Base-by-base conservation (phyloP, 2,797 vertebrate genomes). In the Catostomus latipinnis region DNA sequence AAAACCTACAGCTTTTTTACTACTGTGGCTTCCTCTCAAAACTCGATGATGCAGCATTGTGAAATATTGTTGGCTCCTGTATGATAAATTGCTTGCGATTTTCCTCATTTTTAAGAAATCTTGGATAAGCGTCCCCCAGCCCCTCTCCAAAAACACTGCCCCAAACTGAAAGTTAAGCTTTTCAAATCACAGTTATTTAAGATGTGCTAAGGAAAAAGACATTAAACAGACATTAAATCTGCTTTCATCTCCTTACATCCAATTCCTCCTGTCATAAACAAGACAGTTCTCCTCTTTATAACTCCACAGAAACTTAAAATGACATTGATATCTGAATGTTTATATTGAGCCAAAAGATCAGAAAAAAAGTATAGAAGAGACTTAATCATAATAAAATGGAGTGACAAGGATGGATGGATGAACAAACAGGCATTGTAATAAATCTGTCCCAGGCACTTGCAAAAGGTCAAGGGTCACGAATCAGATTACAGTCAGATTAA, bases 401-500 rank as follows among this genome's bases (percentile, higher is more conserved):
- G 52, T 6, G 46, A 43, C 8, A 65, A 10, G 52, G 22, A 82
- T 68, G 18, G 54, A 62, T 69, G 77, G 22, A 78, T 67, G 53
- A 63, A 77, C 61, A 81, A 77, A 76, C 78, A 63, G 53, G 53
- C 71, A 56, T n/a, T 70, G 61, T 74, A 75, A 76, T 85, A 85
- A 80, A 85, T 80, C 80, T 72, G 66, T 73, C 52, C 68, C 43
- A 49, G 50, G 61, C 57, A 76, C 43, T 78, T 54, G 70, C 52
- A 74, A 60, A 74, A 70, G 77, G 57, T 73, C 73, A 80, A 62
- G 49, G 83, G 65, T 80, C 81, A 67, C 0, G 7, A 80, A 85
- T 85, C 62, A 77, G 77, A 80, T 85, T 82, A 80, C 61, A 61
- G 34, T 63, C 74, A 82, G 83, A 85, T 81, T 80, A 81, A 85